Percentiles rank a stretch among this genome's conserved stretches.
phyloP scores from a whole-genome alignment of 2,113 vertebrate species.

The Theristicus caerulescens region DNA sequence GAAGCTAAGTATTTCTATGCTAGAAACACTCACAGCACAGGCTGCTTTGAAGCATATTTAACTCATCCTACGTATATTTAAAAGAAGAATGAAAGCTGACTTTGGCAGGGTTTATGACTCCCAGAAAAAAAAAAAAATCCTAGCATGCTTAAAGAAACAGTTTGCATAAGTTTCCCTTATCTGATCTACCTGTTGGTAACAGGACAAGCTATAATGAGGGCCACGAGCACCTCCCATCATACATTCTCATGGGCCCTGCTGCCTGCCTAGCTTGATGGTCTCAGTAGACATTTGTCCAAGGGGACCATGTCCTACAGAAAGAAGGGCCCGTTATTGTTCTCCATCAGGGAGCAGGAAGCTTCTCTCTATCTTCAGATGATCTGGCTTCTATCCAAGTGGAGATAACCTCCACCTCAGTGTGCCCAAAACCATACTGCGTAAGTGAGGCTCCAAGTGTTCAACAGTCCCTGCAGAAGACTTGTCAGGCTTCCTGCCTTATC shows the following conservation, averaged over 20 bases:
- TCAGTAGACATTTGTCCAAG: neutral
- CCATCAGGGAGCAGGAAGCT: neutral
- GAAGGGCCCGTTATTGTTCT: neutral
- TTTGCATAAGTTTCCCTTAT: constrained; percentile 3
- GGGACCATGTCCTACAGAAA: neutral
- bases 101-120: constrained; percentile 7
- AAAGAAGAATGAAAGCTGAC: constrained; percentile 42
- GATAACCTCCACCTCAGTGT: neutral
- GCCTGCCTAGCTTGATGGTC: neutral
- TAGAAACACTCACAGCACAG: constrained; percentile 6
- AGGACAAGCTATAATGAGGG: neutral
- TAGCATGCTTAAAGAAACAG: neutral
- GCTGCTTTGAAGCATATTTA: constrained; percentile 45
- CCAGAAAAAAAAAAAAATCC: neutral
- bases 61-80: constrained; percentile 28
- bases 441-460: neutral
- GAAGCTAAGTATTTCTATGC: neutral
- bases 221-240: neutral
- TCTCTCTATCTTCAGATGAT: neutral
- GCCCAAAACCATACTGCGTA: neutral
- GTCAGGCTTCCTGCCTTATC: neutral
- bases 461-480: neutral
- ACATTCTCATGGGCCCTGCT: neutral
- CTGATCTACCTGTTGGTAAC: constrained; percentile 34
- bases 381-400: neutral